Evolutionary conservation across 2,888 invertebrate genomes (phyloP), one percentile per base, ranked within the genome.

Genomic region (Diaphora mendica): DNA sequence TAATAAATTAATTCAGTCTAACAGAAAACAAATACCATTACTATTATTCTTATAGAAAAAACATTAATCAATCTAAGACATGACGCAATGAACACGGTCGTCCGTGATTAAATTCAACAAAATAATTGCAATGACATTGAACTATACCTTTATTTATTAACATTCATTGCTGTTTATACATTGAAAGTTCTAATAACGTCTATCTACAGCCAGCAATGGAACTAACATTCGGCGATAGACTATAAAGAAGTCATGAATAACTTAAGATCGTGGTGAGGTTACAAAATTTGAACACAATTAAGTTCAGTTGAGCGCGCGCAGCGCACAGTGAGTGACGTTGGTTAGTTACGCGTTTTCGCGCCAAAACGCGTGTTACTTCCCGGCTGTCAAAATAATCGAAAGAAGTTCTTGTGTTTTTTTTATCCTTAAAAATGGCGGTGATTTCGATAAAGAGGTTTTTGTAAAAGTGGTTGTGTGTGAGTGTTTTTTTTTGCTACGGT

Each of bases 221-320:
- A 68, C 2, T 1, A 15, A 26, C 66, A 73, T 26, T 35, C 2
- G 35, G 64, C 79, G 76, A 81, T 82, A 75, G 0, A 17, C 7
- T 33, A 23, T 55, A 30, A 74, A 78, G 68, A 72, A 82, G 80
- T 72, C 65, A 55, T 74, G 30, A 73, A 72, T 71, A 76, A 83
- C 81, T 78, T 81, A 75, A n/a, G 64, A 73, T 13, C 68, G 9
- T 42, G 68, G 76, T 82, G 76, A 73, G 75, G 68, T 81, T 82
- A 82, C 77, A 82, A 85, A 79, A 80, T 70, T 69, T 79, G 51
- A 83, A 84, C 74, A 74, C 77, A 33, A 79, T 82, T 80, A 86
- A 86, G 80, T 82, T 88, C 89, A 95, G 95, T 95, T 85, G 85
- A 84, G 87, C 92, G 93, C 91, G 83, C 84, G 87, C 84, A 81